Evolutionary conservation across 2,797 vertebrate genomes (phyloP).

Genomic region (Pantherophis alleghaniensis): DNA sequence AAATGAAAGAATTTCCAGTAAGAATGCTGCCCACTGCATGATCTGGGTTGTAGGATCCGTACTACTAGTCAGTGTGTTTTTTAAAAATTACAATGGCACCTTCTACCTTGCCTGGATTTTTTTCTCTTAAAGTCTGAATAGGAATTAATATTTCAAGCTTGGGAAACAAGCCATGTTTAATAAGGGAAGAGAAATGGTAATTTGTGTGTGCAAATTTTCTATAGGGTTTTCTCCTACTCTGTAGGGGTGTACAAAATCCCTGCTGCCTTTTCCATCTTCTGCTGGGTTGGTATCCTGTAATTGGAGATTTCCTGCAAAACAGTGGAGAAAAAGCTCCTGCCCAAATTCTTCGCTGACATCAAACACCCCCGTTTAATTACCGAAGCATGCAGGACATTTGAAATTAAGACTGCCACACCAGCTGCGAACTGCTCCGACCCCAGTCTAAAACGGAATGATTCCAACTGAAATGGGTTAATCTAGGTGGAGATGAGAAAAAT

Average conservation of each 20-base stretch:
- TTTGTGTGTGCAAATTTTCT: not conserved
- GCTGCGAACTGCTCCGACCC: constrained; percentile 19
- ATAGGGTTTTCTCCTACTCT: not conserved
- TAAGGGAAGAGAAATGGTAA: not conserved
- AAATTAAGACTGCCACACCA: not conserved
- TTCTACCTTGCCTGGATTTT: not conserved
- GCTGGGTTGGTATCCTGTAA: not conserved
- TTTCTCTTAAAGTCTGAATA: not conserved
- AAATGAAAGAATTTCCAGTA: constrained; percentile 23
- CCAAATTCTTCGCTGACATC: not conserved
- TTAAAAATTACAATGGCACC: not conserved
- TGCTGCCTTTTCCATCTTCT: not conserved
- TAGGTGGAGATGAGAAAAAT: not conserved
- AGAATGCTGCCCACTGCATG: not conserved
- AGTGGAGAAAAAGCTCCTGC: not conserved
- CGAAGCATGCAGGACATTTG: not conserved
- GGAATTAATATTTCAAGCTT: constrained; percentile 6
- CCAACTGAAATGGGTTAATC: not conserved
- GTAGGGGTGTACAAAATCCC: not conserved
- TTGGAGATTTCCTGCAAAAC: not conserved
- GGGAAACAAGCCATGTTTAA: constrained; percentile 10
- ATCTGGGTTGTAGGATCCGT: not conserved
- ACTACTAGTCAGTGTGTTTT: not conserved
- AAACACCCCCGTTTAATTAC: not conserved
- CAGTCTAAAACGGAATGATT: not conserved